Conservation (phyloP, 2,113 vertebrate genomes). For the Chaetorhynchus papuensis region DNA sequence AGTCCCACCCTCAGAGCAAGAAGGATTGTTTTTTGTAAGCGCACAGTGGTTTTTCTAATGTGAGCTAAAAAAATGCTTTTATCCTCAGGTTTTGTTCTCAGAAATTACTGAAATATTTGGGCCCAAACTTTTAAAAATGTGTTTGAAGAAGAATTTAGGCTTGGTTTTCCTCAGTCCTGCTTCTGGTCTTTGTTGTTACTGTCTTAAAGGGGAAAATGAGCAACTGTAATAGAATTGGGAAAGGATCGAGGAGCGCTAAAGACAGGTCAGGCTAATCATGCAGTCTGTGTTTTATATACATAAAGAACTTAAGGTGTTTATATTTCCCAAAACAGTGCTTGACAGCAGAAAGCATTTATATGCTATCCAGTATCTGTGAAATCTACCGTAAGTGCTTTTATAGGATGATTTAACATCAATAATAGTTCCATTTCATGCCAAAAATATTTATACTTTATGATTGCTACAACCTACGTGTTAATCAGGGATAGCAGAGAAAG, state of each 20-base stretch:
- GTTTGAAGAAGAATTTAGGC: background rate
- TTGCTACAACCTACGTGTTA: background rate
- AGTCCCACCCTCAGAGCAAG: background rate
- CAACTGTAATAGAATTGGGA: background rate
- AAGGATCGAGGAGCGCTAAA: background rate
- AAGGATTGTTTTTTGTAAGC: background rate
- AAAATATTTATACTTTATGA: constrained; percentile 1
- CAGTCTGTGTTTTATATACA: background rate
- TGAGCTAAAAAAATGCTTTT: background rate
- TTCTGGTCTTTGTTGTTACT: background rate
- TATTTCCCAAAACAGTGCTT: constrained; percentile 32
- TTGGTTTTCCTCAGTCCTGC: background rate
- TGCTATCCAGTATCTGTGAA: background rate
- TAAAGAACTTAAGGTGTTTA: constrained; percentile 12
- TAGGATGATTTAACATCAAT: constrained; percentile 2
- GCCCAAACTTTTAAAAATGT: background rate
- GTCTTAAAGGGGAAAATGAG: background rate
- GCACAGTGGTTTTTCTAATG: background rate
- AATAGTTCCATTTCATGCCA: background rate
- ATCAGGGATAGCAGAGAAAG: background rate
- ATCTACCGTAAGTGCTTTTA: constrained; percentile 32
- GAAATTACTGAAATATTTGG: background rate
- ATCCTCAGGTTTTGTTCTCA: background rate
- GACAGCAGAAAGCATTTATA: constrained; percentile 2
- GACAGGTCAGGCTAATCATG: background rate